These are phyloP conservation scores for Phaetusa simplex DNA, from an alignment of 2,113 vertebrate species.

Conservation along the genomic window DNA sequence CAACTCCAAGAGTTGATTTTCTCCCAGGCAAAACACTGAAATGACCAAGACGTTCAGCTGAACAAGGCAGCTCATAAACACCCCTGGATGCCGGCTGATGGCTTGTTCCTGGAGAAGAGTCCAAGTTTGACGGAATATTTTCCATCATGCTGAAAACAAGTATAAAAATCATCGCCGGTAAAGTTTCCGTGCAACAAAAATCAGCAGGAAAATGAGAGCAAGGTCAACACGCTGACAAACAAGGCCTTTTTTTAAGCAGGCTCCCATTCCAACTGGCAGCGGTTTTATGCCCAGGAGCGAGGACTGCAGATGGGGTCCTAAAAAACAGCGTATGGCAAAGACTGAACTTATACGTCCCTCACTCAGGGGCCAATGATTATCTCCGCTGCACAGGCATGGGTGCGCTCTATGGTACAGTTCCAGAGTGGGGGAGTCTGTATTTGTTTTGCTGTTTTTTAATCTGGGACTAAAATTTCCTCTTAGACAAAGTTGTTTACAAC, in stretches of 20 bases:
- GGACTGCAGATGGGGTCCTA: background rate
- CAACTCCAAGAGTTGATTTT: background rate
- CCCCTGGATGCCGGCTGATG: rapidly evolving
- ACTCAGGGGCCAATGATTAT: background rate
- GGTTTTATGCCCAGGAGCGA: background rate
- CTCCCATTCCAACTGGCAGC: background rate
- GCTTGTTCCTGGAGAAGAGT: background rate
- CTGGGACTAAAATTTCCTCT: background rate
- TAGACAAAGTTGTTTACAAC: background rate
- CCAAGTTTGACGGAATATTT: slow-evolving; percentile 14
- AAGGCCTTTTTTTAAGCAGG: background rate
- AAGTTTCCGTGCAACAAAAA: background rate
- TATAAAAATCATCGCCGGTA: background rate
- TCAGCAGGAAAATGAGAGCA: background rate
- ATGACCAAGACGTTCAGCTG: rapidly evolving
- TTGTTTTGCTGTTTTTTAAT: background rate
- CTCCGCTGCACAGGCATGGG: background rate
- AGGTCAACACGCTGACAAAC: background rate
- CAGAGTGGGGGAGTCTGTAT: background rate
- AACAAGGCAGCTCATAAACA: background rate
- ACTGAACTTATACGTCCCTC: background rate
- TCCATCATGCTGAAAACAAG: background rate
- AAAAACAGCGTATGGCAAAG: rapidly evolving
- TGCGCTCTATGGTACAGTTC: background rate
- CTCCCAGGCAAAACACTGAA: background rate